phyloP scores from a whole-genome alignment of 1,140 invertebrate genomes.

The Tachypleus tridentatus region DNA sequence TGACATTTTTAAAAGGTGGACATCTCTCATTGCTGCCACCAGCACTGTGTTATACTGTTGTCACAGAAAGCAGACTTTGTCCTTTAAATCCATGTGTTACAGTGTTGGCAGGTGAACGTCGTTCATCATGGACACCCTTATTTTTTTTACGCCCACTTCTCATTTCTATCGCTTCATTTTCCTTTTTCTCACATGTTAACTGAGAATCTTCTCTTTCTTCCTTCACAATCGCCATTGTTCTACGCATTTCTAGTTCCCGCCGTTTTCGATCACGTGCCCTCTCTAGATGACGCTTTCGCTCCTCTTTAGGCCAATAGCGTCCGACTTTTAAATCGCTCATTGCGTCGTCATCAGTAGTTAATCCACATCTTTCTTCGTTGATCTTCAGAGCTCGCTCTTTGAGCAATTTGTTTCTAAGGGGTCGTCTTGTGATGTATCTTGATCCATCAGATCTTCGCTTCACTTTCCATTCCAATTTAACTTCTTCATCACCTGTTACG shows the following conservation, averaged over 20 bases:
- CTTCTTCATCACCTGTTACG: constrained; percentile 22
- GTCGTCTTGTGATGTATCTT: constrained; percentile 59
- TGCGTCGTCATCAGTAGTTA: constrained; percentile 70
- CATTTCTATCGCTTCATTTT: constrained; percentile 37
- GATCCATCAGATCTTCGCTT: constrained; percentile 63
- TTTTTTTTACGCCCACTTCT: constrained; percentile 39
- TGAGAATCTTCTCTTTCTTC: constrained; percentile 5
- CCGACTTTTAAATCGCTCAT: constrained; percentile 68
- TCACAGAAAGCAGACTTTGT: constrained; percentile 3
- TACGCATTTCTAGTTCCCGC: constrained; percentile 1
- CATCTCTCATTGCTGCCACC: too few species aligned
- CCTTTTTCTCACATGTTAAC: constrained; percentile 24
- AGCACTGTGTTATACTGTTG: background rate
- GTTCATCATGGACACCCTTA: constrained; percentile 39
- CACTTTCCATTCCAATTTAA: constrained; percentile 62
- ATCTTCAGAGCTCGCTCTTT: constrained; percentile 56
- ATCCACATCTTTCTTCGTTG: constrained; percentile 51
- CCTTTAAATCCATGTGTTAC: constrained; percentile 35
- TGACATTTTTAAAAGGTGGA: too few species aligned
- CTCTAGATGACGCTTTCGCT: constrained; percentile 59
- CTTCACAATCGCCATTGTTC: background rate
- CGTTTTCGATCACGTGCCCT: constrained; percentile 48
- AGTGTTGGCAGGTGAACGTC: constrained; percentile 40
- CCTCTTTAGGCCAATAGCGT: constrained; percentile 66
- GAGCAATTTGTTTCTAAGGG: constrained; percentile 51